Conservation (phyloP, 2,888 invertebrate genomes). For the Patella ulyssiponensis region DNA sequence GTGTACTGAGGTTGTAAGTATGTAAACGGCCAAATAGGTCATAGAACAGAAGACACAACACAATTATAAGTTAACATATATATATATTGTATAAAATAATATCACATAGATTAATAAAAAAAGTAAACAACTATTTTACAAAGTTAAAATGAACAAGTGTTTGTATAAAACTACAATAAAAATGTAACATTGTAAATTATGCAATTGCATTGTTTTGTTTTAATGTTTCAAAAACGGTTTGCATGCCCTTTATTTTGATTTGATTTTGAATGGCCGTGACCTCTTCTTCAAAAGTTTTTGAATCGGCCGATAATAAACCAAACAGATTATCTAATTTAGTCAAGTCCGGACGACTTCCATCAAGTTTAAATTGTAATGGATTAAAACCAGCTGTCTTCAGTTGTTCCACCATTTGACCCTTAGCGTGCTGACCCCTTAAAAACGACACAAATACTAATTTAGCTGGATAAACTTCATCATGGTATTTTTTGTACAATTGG, state of each 20-base stretch:
- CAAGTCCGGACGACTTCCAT: slow-evolving; percentile 66
- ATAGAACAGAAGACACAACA: no score
- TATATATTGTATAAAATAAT: no score
- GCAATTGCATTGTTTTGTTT: no score
- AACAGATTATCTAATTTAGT: slow-evolving; percentile 70
- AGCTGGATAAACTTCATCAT: slow-evolving; percentile 68
- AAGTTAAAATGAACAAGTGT: no score
- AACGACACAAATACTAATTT: slow-evolving; percentile 71
- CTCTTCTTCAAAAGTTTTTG: slow-evolving; percentile 55
- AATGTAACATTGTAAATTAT: no score
- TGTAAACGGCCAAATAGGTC: no score
- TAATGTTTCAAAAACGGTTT: slow-evolving; percentile 34
- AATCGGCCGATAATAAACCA: slow-evolving; percentile 65
- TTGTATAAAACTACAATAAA: no score
- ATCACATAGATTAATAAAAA: no score
- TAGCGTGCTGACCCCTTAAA: slow-evolving; percentile 60
- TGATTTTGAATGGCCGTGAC: slow-evolving; percentile 44
- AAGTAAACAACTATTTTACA: no score
- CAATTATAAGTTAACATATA: no score
- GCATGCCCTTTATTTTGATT: slow-evolving; percentile 46
- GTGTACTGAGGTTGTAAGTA: no score
- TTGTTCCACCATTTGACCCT: slow-evolving; percentile 65
- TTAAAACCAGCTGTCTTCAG: slow-evolving; percentile 49
- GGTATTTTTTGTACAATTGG: slow-evolving; percentile 65
- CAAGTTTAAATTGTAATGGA: slow-evolving; percentile 65